A percentile compares a stretch with the other conserved stretches of the same genome.
These are phyloP conservation scores for Zosterops hypoxanthus DNA, from an alignment of 2,113 vertebrate genomes.

Conservation along the genomic window DNA sequence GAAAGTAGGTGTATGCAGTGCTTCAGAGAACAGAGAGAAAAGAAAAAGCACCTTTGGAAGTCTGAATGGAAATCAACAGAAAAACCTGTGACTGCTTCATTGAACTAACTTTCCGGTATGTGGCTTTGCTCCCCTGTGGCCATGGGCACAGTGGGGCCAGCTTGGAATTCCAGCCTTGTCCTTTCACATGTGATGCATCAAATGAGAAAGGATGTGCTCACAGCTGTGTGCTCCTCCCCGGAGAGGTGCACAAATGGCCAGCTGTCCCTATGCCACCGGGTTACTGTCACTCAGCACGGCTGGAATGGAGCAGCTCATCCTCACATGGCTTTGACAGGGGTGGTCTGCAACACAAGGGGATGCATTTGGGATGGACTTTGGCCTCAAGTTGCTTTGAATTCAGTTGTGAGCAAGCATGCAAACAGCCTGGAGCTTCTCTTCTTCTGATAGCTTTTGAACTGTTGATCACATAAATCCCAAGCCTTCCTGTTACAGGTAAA, in stretches of 20 bases:
- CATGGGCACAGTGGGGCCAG: background rate
- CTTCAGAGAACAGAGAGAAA: background rate
- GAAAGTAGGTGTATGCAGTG: constrained; percentile 33
- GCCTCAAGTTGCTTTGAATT: background rate
- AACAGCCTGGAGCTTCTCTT: background rate
- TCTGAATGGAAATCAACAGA: background rate
- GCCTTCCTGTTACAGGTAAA: background rate
- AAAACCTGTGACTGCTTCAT: background rate
- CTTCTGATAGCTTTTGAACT: background rate
- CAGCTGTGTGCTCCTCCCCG: background rate
- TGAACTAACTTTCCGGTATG: background rate
- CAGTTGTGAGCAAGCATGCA: background rate
- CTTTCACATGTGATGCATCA: background rate
- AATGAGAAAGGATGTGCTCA: background rate
- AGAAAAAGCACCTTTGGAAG: constrained; percentile 36
- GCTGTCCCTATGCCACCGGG: accelerated
- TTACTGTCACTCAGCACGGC: background rate
- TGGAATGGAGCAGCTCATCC: background rate
- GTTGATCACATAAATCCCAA: background rate
- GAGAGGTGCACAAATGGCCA: background rate
- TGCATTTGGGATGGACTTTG: background rate
- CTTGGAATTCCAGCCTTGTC: background rate
- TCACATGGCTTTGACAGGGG: background rate
- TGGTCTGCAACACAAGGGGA: background rate
- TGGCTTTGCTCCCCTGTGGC: background rate